A percentile compares a stretch with the other conserved stretches of the same genome.
These are phyloP conservation scores for Alcedo atthis DNA, from an alignment of 2,797 vertebrate genomes.

Conservation along the genomic window DNA sequence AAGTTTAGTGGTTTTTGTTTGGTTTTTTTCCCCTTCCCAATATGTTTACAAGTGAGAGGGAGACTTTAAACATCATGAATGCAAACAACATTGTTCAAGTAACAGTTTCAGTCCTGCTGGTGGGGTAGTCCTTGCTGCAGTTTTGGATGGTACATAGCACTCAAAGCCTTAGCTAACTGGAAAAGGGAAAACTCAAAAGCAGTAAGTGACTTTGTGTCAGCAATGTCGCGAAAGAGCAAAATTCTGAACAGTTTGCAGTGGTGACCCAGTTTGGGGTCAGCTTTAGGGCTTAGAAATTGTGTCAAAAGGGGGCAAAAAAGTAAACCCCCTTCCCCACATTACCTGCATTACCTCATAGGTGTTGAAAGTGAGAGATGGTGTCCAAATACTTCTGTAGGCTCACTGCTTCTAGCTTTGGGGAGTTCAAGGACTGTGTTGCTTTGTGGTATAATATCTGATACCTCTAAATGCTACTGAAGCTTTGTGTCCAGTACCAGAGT, in stretches of 20 bases:
- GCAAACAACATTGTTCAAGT: not conserved
- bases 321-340: accelerated
- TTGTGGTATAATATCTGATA: not conserved
- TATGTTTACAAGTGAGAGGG: not conserved
- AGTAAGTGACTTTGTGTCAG: not conserved
- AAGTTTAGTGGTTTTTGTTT: not conserved
- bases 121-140: not conserved
- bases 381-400: not conserved
- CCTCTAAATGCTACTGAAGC: not conserved
- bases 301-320: not conserved
- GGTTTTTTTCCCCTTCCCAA: no score
- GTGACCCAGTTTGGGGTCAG: not conserved
- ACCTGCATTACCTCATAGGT: not conserved
- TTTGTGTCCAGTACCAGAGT: not conserved
- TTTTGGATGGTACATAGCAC: not conserved
- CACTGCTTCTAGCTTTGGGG: not conserved
- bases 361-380: not conserved
- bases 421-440: not conserved
- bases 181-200: not conserved
- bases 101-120: not conserved
- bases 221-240: not conserved
- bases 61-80: not conserved
- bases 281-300: not conserved
- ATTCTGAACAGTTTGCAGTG: not conserved
- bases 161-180: not conserved